Conservation (phyloP, 2,888 invertebrate species). For the Idaea dimidiata region DNA sequence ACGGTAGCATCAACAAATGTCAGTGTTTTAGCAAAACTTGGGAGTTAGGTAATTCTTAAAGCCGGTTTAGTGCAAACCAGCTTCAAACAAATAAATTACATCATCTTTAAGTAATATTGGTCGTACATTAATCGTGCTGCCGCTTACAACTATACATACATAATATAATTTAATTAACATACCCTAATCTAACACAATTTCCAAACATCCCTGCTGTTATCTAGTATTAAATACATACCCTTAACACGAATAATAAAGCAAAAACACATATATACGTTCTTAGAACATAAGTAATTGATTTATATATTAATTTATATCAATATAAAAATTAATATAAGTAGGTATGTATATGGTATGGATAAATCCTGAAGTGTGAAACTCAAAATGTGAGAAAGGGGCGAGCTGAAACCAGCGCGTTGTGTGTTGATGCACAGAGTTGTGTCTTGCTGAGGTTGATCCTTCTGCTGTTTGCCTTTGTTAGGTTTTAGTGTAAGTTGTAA, state of each 20-base stretch:
- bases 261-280: not conserved
- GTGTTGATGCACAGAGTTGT: no score
- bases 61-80: no score
- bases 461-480: no score
- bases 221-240: conserved; percentile 9
- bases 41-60: no score
- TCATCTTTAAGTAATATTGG: conserved; percentile 7
- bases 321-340: conserved; percentile 10
- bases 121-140: conserved; percentile 6
- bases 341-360: conserved; percentile 7
- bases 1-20: no score
- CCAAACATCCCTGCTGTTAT: conserved; percentile 14
- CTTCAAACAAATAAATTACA: not conserved
- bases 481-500: no score
- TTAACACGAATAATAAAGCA: not conserved
- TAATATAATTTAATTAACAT: conserved; percentile 3
- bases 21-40: no score
- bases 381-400: no score
- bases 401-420: no score
- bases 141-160: not conserved
- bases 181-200: conserved; percentile 12
- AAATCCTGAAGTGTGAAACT: not conserved
- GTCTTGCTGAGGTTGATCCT: no score
- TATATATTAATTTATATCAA: not conserved
- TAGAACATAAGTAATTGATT: not conserved